These are phyloP conservation scores for Chelonoidis abingdonii DNA, from an alignment of 2,113 vertebrate species.

Conservation along the genomic window DNA sequence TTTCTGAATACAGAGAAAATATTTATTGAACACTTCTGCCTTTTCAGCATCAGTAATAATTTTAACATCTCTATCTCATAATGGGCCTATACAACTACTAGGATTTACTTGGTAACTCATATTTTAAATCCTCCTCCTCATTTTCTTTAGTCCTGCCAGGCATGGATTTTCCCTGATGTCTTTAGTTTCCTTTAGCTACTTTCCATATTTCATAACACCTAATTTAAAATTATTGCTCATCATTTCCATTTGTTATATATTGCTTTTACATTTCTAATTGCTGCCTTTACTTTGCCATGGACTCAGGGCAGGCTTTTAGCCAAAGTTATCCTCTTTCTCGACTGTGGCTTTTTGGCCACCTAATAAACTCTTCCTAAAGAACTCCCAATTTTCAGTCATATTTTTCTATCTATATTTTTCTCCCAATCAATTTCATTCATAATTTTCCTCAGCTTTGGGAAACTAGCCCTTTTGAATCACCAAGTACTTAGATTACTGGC, in stretches of 20 bases:
- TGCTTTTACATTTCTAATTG: rapidly evolving
- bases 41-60: too few relatives aligned
- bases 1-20: neutral
- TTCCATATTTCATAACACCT: neutral
- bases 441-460: neutral
- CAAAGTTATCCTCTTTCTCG: neutral
- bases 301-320: neutral
- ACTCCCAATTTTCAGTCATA: neutral
- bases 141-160: neutral
- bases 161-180: neutral
- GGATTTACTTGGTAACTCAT: neutral
- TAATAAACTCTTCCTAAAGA: neutral
- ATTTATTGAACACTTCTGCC: neutral
- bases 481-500: neutral
- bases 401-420: constrained; percentile 13
- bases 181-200: neutral
- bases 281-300: neutral
- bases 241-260: neutral
- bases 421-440: constrained; percentile 1
- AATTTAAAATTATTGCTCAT: neutral
- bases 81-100: neutral
- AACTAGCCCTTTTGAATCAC: neutral
- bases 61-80: neutral
- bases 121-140: neutral
- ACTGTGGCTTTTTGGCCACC: neutral